Evolutionary conservation across 2,888 invertebrate species (phyloP), one percentile per base, ranked within the genome.

Genomic region (Lapara coniferarum): DNA sequence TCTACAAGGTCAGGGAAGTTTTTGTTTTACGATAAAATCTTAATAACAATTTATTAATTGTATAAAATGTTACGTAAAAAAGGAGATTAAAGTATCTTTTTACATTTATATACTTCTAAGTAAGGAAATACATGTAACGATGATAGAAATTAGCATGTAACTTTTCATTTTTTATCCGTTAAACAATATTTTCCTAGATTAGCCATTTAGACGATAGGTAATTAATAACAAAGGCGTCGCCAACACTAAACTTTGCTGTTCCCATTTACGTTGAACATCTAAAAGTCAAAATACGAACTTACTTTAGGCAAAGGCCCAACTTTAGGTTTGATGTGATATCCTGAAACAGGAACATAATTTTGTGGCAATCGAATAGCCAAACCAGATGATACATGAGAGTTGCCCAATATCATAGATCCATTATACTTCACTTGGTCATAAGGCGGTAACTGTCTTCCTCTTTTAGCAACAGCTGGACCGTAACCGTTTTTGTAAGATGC

Each of bases 291-390:
- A 59, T 37, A 53, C 37, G 19, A 52, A 66, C 71, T 52, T 49
- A 84, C 85, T 75, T 81, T 74, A 0, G 83, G 81, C 59, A 85
- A 75, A 6, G 81, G 80, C 57, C 76, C 74, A 8, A 76, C 69
- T 0, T 75, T 71, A 0, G 74, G 71, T 46, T 78, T 73, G 49
- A 85, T 81, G 68, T 85, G 84, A 58, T 77, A 84, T 5, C 83
- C 83, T n/a, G 77, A 81, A 25, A 83, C 74, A 57, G 74, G 70
- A 16, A 76, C 77, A 19, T 76, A 78, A 53, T 71, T 79, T 44
- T 75, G 80, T 0, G 81, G 81, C 16, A 79, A 46, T 16, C 71
- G 70, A 3, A 72, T 13, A n/a, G 77, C 49, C 4, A 71, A 68
- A 13, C 76, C 76, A 7, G 76, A 53, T n/a, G 72, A 74, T 5